phyloP scores from a whole-genome alignment of 2,888 invertebrate species.

The Dryobotodes eremita region DNA sequence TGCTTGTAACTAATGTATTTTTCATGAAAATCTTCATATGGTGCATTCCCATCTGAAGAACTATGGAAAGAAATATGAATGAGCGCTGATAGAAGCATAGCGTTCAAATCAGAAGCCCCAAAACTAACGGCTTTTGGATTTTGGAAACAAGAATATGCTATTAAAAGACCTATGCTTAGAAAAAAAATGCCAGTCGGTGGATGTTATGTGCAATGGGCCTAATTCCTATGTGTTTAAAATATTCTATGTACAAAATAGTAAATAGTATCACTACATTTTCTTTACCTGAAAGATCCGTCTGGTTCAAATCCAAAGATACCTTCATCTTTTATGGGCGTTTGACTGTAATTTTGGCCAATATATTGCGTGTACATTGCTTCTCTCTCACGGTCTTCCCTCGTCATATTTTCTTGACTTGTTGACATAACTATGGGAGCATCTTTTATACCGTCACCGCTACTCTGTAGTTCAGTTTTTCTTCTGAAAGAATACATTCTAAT shows the following conservation, averaged over 20 bases:
- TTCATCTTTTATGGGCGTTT: slow-evolving; percentile 91
- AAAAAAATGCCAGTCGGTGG: slow-evolving; percentile 58
- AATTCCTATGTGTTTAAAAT: slow-evolving; percentile 58
- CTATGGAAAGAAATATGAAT: slow-evolving; percentile 89
- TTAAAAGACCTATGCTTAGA: slow-evolving; percentile 47
- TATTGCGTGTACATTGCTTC: slow-evolving; percentile 87
- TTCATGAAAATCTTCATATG: slow-evolving; percentile 95
- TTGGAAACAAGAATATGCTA: slow-evolving; percentile 52
- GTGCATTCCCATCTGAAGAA: slow-evolving; percentile 90
- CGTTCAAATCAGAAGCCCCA: slow-evolving; percentile 67
- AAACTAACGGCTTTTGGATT: slow-evolving; percentile 60
- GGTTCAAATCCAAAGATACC: slow-evolving; percentile 90
- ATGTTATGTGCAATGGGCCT: slow-evolving; percentile 67
- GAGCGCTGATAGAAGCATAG: slow-evolving; percentile 83
- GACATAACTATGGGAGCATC: slow-evolving; percentile 90
- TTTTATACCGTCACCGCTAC: slow-evolving; percentile 86
- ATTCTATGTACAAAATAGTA: slow-evolving; percentile 45
- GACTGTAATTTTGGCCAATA: slow-evolving; percentile 87
- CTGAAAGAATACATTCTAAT: slow-evolving; percentile 69
- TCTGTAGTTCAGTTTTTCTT: slow-evolving; percentile 88
- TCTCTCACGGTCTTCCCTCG: slow-evolving; percentile 86
- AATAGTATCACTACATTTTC: slow-evolving; percentile 5
- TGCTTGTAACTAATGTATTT: slow-evolving; percentile 93
- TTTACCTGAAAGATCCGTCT: slow-evolving; percentile 89
- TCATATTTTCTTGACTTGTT: slow-evolving; percentile 92